Evolutionary conservation across 2,888 invertebrate genomes (phyloP).

Genomic region (Sminthurides aquaticus): DNA sequence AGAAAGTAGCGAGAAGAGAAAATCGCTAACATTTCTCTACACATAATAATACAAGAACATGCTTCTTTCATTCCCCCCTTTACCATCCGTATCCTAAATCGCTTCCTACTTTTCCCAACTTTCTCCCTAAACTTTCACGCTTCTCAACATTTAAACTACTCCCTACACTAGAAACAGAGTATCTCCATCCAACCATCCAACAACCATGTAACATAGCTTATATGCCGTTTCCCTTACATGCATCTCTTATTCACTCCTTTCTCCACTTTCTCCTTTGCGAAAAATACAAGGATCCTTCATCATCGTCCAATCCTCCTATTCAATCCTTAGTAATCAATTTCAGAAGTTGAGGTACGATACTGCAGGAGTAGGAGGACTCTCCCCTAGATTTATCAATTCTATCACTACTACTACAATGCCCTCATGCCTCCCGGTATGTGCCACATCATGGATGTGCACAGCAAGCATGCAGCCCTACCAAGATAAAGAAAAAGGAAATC

Average conservation of each 20-base stretch:
- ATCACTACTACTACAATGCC: no score
- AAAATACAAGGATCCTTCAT: constrained; percentile 24
- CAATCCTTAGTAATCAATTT: constrained; percentile 43
- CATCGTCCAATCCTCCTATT: constrained; percentile 24
- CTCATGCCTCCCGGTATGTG: no score
- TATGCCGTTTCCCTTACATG: no score
- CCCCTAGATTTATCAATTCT: constrained; percentile 39
- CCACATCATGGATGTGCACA: no score
- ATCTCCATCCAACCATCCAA: no score
- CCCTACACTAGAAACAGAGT: background rate
- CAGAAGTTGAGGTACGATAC: constrained; percentile 20
- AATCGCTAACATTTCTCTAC: background rate
- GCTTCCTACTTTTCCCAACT: background rate
- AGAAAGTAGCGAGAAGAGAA: constrained; percentile 9
- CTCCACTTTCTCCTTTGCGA: constrained; percentile 23
- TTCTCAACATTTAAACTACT: background rate
- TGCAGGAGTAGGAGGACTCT: constrained; percentile 8
- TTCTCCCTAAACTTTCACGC: background rate
- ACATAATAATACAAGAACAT: background rate
- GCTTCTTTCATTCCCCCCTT: no score
- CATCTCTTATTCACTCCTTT: no score
- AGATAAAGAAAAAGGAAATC: constrained; percentile 10
- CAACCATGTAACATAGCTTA: no score
- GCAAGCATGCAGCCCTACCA: no score
- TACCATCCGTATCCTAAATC: no score